These are phyloP conservation scores for Sebastes miniatus DNA, from an alignment of 2,797 vertebrate genomes.

Conservation along the genomic window DNA sequence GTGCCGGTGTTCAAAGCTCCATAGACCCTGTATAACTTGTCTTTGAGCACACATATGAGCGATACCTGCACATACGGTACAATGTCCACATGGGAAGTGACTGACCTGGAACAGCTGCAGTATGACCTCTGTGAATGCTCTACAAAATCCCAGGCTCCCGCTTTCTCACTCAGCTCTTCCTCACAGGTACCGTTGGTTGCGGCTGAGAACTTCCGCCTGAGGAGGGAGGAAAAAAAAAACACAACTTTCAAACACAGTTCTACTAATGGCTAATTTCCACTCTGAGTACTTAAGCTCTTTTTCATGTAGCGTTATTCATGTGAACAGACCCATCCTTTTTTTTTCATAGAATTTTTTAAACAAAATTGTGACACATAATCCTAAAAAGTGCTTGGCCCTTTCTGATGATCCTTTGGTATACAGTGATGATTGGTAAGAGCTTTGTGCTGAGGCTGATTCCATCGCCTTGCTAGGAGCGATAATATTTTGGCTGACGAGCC, in stretches of 20 bases:
- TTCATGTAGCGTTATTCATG: neutral
- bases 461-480: conserved; percentile 39
- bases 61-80: neutral
- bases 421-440: neutral
- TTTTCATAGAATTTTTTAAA: neutral
- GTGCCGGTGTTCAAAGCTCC: conserved; percentile 24
- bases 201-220: conserved; percentile 92
- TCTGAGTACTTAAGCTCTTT: neutral
- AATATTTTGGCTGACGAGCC: conserved; percentile 58
- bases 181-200: conserved; percentile 90
- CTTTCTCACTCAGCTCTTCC: conserved; percentile 87
- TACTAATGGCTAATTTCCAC: neutral
- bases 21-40: conserved; percentile 2
- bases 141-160: conserved; percentile 94
- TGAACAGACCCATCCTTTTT: neutral
- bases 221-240: neutral
- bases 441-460: conserved; percentile 31
- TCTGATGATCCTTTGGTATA: neutral
- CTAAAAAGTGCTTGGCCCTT: neutral
- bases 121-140: conserved; percentile 91
- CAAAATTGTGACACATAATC: neutral
- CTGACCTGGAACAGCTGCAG: conserved; percentile 95
- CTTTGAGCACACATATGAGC: conserved; percentile 12
- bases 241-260: neutral
- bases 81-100: neutral